Evolutionary conservation across 2,797 vertebrate species (phyloP).

Genomic region (Siniperca obscura): DNA sequence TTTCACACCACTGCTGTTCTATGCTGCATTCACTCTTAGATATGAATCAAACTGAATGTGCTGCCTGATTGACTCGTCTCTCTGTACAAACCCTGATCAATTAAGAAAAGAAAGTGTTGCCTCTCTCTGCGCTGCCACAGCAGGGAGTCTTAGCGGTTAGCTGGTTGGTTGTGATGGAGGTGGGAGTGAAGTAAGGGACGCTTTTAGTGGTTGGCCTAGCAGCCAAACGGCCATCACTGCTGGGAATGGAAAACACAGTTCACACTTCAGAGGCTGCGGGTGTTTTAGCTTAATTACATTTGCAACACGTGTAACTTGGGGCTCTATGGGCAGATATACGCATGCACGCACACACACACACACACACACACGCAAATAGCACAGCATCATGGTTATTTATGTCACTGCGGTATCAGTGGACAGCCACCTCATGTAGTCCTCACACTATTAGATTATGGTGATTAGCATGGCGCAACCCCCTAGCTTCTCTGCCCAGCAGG

Average conservation of each 20-base stretch:
- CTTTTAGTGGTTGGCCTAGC: constrained; percentile 46
- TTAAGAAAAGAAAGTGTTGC: neutral
- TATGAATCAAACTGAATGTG: constrained; percentile 25
- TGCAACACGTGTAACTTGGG: constrained; percentile 39
- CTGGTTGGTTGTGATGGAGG: constrained; percentile 35
- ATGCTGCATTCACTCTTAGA: constrained; percentile 1
- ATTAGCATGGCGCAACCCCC: constrained; percentile 59
- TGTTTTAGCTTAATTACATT: constrained; percentile 64
- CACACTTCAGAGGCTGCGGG: constrained; percentile 49
- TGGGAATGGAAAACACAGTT: constrained; percentile 63
- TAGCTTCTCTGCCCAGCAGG: constrained; percentile 36
- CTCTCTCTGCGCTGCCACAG: constrained; percentile 3
- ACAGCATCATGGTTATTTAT: constrained; percentile 63
- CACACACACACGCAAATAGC: constrained; percentile 45
- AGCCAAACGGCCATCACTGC: constrained; percentile 40
- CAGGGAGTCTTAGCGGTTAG: constrained; percentile 1
- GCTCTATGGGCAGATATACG: constrained; percentile 19
- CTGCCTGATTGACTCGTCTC: constrained; percentile 13
- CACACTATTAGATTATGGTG: constrained; percentile 67
- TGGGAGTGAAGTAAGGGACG: constrained; percentile 23
- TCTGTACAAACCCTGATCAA: constrained; percentile 13
- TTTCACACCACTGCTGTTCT: constrained; percentile 31
- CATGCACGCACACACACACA: constrained; percentile 20
- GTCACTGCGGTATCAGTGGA: constrained; percentile 49
- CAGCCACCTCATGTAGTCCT: constrained; percentile 50